Conservation (phyloP, 1,140 invertebrate species). For the Sarcophaga peregrina region DNA sequence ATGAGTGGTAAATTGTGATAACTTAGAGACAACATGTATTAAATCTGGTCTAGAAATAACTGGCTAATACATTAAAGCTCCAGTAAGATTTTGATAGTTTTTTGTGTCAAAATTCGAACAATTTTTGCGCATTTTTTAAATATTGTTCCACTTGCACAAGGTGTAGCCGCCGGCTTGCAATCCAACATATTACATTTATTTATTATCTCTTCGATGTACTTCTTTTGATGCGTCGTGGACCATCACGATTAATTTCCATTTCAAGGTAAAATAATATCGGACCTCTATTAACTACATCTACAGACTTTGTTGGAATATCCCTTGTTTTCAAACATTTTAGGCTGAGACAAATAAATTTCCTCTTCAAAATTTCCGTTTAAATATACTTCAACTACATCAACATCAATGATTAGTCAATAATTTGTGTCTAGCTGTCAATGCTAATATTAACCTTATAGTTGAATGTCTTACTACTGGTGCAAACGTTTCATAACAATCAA, state of each 20-base stretch:
- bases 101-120: not conserved
- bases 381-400: constrained; percentile 62
- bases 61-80: constrained; percentile 62
- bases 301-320: constrained; percentile 40
- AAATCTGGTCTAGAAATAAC: constrained; percentile 65
- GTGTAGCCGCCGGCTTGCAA: constrained; percentile 36
- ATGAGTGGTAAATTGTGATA: constrained; percentile 44
- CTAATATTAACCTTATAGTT: constrained; percentile 57
- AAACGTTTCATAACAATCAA: constrained; percentile 65
- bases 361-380: constrained; percentile 60
- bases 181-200: constrained; percentile 37
- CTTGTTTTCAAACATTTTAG: constrained; percentile 51
- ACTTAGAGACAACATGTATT: constrained; percentile 51
- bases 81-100: constrained; percentile 53
- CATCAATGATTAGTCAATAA: constrained; percentile 55
- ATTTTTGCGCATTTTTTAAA: constrained; percentile 30
- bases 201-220: constrained; percentile 45
- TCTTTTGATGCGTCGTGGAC: constrained; percentile 36
- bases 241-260: constrained; percentile 53
- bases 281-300: constrained; percentile 50
- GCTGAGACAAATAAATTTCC: constrained; percentile 66
- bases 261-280: constrained; percentile 55
- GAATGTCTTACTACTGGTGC: constrained; percentile 60
- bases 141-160: constrained; percentile 23
- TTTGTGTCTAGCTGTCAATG: constrained; percentile 48